Evolutionary conservation across 2,888 invertebrate genomes (phyloP), one percentile per base, ranked within the genome.

Genomic region (Portevinia maculata): DNA sequence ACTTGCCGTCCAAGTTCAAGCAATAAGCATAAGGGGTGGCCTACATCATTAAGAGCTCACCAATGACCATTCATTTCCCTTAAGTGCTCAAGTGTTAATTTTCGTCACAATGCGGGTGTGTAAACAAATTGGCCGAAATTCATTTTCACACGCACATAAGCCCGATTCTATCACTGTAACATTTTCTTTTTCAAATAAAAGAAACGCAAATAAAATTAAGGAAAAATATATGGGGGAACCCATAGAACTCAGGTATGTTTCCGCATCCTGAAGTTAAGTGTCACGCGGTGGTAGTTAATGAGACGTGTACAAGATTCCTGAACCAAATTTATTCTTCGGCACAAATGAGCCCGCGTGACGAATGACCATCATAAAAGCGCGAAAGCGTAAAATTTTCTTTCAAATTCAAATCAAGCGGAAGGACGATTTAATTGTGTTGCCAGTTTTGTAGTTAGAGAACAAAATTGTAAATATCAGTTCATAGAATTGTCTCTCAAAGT

Each of bases 21-120:
- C 15, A 15, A 30, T 7, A 52, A 41, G 21, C 39, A 50, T 34
- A 50, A 70, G 44, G 64, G 64, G 57, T 57, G 46, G 64, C 83
- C 83, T 71, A 32, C 48, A 83, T 76, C 76, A 76, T 83, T 76
- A 83, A 71, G 70, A 32, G 44, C 75, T 30, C 50, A 60, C 70
- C 39, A 71, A 60, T 62, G 71, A 46, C 83, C 70, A 83, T 83
- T 71, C 76, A 76, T 83, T 83, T 76, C 48, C 60, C 55, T 55
- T 62, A 83, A 83, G 65, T 83, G 83, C 65, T 53, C 17, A 70
- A 59, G 76, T 83, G 83, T 83, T 83, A 83, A 83, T 76, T 83
- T 76, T 67, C 71, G 71, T 71, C 76, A 76, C 59, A 76, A 71
- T 75, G 71, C 76, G 71, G 70, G 76, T 9, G 65, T 70, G 70